Base-by-base conservation (phyloP, 1,140 invertebrate genomes). In the Rhopalosiphum maidis region DNA sequence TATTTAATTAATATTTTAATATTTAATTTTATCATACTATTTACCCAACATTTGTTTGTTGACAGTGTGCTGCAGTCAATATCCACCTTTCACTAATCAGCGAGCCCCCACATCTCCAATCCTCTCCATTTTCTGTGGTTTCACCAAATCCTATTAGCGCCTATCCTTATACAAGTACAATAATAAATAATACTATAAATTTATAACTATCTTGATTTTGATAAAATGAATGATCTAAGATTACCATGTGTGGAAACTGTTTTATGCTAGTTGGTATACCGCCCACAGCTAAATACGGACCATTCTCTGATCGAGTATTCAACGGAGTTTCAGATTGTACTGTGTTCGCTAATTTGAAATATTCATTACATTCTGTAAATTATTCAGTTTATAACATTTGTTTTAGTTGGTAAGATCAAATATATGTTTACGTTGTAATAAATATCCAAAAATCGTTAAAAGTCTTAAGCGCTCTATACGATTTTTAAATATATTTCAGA, bases 211-310 rank as follows among this genome's bases (percentile, higher is more conserved):
- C n/a, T 77, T 21, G 85, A n/a, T 30, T 46, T n/a, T 46, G 25
- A 25, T 2, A 8, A 37, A 21, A 21, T n/a, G 0, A 18, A 30
- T n/a, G 1, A 41, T 21, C 35, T 4, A 30, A 86, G 6, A 30
- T 43, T 86, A 91, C 90, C 55, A 91, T 91, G 35, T 91, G 90
- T 21, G 90, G 90, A 46, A 91, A 91, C 35, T 91, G 55, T 43
- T n/a, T 41, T 2, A 30, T 5, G 46, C n/a, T 91, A 1, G 60
- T 60, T 5, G 25, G 9, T 18, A 5, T 25, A 30, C 85, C 85
- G 35, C 46, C 46, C n/a, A 51, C 41, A 25, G 25, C n/a, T 9
- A 21, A 54, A 51, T 77, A 77, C 0, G 30, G 60, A 6, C 1
- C 15, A 18, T 9, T 2, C 4, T n/a, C 15, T 18, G 15, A 51